Percentiles rank a stretch among this genome's conserved stretches.
Evolutionary conservation across 35 echinoderm and acorn worm genomes (phyloP).

Genomic region (Apostichopus californicus): DNA sequence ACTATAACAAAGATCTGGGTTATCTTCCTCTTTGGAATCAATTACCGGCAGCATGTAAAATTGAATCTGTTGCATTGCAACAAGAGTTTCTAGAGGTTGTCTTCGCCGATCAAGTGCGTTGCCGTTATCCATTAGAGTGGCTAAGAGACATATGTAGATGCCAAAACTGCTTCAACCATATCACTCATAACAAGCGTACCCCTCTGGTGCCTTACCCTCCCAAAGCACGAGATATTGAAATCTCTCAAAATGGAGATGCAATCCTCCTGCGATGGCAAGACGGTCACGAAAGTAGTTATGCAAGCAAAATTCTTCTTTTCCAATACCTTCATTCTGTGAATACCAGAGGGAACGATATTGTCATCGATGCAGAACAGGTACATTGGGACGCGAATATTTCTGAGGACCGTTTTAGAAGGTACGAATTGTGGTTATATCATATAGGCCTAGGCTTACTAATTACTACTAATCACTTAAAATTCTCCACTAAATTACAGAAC

Average conservation of each 20-base stretch:
- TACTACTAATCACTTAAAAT: no score
- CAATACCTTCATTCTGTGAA: conserved; percentile 9
- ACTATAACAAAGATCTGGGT: neutral
- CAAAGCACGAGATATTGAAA: neutral
- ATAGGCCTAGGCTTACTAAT: no score
- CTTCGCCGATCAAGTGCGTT: neutral
- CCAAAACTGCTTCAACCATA: neutral
- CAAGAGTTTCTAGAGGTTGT: neutral
- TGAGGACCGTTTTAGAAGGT: neutral
- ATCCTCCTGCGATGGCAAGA: neutral
- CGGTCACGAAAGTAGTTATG: neutral
- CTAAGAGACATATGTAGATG: conserved; percentile 1
- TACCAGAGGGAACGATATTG: neutral
- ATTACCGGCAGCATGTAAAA: neutral
- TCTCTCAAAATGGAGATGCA: neutral
- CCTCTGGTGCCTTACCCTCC: neutral
- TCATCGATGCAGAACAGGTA: neutral
- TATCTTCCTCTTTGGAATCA: neutral
- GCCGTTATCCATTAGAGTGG: neutral
- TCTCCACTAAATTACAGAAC: no score
- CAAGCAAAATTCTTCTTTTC: neutral
- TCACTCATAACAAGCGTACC: neutral
- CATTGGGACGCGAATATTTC: neutral
- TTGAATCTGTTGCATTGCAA: neutral
- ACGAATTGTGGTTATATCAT: neutral